phyloP scores from a whole-genome alignment of 2,113 vertebrate species.

The Oxyruncus cristatus region DNA sequence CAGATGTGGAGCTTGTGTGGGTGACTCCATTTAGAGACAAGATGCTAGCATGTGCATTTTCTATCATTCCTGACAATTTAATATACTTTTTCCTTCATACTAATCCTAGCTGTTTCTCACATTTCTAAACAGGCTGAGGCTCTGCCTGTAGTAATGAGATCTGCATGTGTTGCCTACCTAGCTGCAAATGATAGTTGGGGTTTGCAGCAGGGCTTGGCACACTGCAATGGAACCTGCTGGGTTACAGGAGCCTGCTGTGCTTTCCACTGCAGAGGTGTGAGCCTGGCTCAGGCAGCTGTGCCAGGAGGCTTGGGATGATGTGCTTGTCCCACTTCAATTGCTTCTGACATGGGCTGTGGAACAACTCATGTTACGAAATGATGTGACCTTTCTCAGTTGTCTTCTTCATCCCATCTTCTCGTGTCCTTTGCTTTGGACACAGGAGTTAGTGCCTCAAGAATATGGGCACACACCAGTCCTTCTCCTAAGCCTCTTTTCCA shows the following conservation, averaged over 20 bases:
- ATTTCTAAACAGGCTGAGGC: not conserved
- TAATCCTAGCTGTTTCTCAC: not conserved
- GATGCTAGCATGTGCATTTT: not conserved
- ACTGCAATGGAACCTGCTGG: not conserved
- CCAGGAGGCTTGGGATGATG: not conserved
- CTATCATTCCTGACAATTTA: not conserved
- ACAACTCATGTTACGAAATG: not conserved
- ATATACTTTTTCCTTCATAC: not conserved
- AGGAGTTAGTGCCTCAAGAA: not conserved
- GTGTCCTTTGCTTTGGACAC: not conserved
- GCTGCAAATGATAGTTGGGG: not conserved
- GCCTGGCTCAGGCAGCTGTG: not conserved
- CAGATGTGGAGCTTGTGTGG: not conserved
- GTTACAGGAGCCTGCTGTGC: rapidly evolving
- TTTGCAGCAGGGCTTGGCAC: not conserved
- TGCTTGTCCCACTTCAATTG: not conserved
- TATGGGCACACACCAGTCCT: not conserved
- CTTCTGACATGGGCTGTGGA: not conserved
- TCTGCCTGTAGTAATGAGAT: not conserved
- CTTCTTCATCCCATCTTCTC: not conserved
- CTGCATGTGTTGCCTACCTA: not conserved
- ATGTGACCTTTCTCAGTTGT: not conserved
- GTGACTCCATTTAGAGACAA: not conserved
- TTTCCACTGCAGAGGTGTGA: not conserved
- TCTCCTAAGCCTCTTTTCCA: not conserved